Percentiles rank a stretch among this genome's conserved stretches.
Evolutionary conservation across 2,888 invertebrate genomes (phyloP).

Genomic region (Aphidoletes aphidimyza): DNA sequence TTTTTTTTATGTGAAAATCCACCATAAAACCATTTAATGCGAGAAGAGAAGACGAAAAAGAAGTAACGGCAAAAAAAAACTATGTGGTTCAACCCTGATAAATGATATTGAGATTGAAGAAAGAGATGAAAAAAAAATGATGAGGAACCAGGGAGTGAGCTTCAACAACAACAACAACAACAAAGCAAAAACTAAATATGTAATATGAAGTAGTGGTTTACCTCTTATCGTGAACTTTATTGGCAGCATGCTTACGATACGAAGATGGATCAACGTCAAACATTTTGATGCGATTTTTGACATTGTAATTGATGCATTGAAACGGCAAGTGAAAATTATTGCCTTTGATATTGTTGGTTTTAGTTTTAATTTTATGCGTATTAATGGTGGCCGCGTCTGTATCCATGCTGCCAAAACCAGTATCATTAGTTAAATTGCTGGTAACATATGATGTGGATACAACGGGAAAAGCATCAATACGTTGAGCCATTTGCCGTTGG

Average conservation of each 20-base stretch:
- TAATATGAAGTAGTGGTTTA: background rate
- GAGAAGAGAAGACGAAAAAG: too few species aligned
- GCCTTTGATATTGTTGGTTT: background rate
- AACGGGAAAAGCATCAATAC: background rate
- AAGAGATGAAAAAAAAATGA: too few species aligned
- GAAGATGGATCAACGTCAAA: conserved; percentile 6
- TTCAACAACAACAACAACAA: background rate
- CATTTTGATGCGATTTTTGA: conserved; percentile 28
- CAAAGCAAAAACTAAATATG: background rate
- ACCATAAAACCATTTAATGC: too few species aligned
- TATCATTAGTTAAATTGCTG: conserved; percentile 34
- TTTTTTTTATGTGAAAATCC: too few species aligned
- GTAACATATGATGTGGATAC: background rate
- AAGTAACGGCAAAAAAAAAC: too few species aligned
- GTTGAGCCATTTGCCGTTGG: too few species aligned
- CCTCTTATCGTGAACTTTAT: conserved; percentile 5
- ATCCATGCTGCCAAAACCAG: conserved; percentile 25
- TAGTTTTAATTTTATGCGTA: background rate
- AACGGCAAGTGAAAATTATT: conserved; percentile 11
- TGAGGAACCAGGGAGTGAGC: too few species aligned
- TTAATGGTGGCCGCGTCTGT: background rate
- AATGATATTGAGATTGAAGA: too few species aligned
- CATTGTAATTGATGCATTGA: conserved; percentile 1
- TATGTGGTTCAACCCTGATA: too few species aligned
- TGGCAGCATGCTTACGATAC: background rate